phyloP scores from a whole-genome alignment of 2,113 vertebrate species.

The Gymnorhina tibicen region DNA sequence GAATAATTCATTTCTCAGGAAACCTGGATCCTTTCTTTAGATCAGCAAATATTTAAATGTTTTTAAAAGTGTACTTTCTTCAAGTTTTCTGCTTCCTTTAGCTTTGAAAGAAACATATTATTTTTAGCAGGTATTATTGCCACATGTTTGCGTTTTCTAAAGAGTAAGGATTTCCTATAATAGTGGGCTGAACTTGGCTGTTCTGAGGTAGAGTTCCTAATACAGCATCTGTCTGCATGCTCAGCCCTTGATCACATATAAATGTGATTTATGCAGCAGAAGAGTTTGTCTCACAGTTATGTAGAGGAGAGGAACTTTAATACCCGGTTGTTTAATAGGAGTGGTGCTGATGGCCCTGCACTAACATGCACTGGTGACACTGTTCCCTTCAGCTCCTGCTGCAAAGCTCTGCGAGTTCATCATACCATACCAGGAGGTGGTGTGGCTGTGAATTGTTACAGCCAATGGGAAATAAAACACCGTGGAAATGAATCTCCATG shows the following conservation, averaged over 20 bases:
- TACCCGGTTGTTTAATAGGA: background rate
- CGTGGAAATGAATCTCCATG: background rate
- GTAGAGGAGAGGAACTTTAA: background rate
- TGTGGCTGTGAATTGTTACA: background rate
- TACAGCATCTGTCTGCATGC: background rate
- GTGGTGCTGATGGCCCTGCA: background rate
- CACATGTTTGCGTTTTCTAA: background rate
- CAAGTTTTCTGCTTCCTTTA: conserved; percentile 10
- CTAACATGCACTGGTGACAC: background rate
- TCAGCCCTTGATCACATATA: background rate
- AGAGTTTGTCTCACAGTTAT: background rate
- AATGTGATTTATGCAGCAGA: background rate
- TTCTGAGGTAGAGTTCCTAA: background rate
- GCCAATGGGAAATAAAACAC: background rate
- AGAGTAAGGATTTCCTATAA: background rate
- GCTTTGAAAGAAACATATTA: conserved; percentile 13
- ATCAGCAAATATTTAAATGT: background rate
- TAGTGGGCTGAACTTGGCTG: background rate
- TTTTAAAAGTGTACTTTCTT: background rate
- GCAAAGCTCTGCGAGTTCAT: background rate
- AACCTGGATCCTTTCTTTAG: background rate
- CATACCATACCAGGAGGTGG: fast-evolving
- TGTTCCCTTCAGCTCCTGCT: background rate
- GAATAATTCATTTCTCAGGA: background rate
- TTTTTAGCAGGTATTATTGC: background rate